These are phyloP conservation scores for Tachysurus fulvidraco DNA, from an alignment of 2,113 vertebrate genomes.

Conservation along the genomic window DNA sequence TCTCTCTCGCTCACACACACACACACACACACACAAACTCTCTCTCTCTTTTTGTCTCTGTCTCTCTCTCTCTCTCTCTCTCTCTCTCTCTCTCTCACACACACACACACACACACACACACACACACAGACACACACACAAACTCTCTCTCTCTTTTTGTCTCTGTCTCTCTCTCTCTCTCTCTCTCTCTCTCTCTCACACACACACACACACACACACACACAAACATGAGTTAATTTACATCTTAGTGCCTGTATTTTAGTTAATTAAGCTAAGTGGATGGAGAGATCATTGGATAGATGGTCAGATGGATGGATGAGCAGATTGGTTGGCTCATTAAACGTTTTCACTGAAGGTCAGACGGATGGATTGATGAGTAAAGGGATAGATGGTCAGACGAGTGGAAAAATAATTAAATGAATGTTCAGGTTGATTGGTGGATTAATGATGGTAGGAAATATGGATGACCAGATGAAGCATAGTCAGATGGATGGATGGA, in stretches of 20 bases:
- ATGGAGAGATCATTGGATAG: not conserved
- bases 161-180: not conserved
- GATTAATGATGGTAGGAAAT: not conserved
- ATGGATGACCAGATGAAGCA: no score
- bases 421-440: not conserved
- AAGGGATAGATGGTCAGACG: not conserved
- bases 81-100: not conserved
- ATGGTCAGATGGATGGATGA: not conserved
- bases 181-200: no score
- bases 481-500: no score
- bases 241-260: not conserved
- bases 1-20: not conserved
- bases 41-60: no score
- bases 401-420: not conserved
- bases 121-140: not conserved
- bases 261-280: conserved; percentile 2
- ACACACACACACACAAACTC: no score
- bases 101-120: not conserved
- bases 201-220: not conserved
- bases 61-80: no score
- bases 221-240: not conserved
- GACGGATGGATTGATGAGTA: not conserved
- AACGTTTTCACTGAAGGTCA: not conserved
- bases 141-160: not conserved
- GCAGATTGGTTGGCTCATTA: no score